Percentiles rank a stretch among this genome's conserved stretches.
These are phyloP conservation scores for Melanotaenia boesemani DNA, from an alignment of 2,797 vertebrate genomes.

Conservation along the genomic window DNA sequence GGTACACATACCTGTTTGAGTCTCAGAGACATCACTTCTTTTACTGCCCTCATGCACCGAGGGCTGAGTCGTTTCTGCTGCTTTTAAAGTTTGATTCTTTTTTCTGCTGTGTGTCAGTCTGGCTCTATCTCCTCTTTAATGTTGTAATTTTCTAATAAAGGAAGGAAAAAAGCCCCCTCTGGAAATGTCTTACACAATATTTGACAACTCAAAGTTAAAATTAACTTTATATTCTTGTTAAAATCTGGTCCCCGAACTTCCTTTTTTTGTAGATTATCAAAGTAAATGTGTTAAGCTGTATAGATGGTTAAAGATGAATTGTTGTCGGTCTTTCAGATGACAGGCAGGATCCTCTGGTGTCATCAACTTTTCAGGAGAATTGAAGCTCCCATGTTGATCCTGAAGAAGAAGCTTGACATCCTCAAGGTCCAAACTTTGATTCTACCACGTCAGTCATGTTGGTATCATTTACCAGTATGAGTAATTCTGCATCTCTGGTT, in stretches of 20 bases:
- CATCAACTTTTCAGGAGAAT: conserved; percentile 87
- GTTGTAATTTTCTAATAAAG: no score
- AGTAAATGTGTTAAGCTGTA: no score
- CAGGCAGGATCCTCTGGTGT: conserved; percentile 87
- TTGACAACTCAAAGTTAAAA: not conserved
- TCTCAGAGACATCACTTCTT: no score
- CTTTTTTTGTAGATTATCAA: not conserved
- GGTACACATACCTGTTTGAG: conserved; percentile 65
- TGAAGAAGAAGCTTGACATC: conserved; percentile 83
- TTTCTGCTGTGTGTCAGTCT: no score
- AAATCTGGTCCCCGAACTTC: not conserved
- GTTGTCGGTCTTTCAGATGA: conserved; percentile 73
- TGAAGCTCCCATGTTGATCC: conserved; percentile 84
- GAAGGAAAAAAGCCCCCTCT: no score
- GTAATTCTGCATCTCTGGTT: not conserved
- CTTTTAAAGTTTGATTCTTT: no score
- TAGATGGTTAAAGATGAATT: not conserved
- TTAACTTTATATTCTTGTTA: no score
- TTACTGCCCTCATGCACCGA: no score
- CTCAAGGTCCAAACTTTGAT: conserved; percentile 76
- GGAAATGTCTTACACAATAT: no score
- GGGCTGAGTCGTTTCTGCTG: no score
- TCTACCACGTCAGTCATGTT: not conserved
- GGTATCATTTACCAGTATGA: accelerated
- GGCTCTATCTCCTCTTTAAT: no score